phyloP scores from a whole-genome alignment of 2,113 vertebrate genomes.

The Vireo altiloquus region DNA sequence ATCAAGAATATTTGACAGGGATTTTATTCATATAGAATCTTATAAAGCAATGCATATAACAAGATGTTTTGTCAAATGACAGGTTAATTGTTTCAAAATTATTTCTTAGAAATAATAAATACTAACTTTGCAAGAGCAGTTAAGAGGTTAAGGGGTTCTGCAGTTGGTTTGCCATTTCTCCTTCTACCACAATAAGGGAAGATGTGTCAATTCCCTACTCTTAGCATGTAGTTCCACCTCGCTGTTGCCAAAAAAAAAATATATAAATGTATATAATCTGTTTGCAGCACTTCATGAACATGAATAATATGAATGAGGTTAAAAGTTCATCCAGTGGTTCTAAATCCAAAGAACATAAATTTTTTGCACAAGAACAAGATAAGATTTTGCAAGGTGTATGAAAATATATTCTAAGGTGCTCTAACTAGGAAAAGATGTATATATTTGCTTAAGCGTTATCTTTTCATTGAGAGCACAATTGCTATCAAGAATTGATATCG shows the following conservation, averaged over 20 bases:
- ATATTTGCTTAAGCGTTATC: neutral
- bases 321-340: neutral
- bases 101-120: neutral
- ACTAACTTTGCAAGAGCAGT: neutral
- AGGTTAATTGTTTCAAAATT: neutral
- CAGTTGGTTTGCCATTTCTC: neutral
- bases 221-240: neutral
- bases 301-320: neutral
- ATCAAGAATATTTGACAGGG: neutral
- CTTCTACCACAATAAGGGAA: neutral
- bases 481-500: neutral
- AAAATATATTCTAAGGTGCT: neutral
- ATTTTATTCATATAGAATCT: neutral
- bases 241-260: neutral
- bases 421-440: neutral
- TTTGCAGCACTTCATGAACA: neutral
- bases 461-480: fast-evolving
- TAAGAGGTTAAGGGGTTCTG: neutral
- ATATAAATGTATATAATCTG: neutral
- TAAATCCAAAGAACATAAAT: neutral
- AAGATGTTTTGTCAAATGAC: neutral
- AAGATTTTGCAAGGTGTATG: neutral
- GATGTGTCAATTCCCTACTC: neutral
- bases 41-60: neutral
- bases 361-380: neutral